A percentile compares a stretch with the other conserved stretches of the same genome.
These are phyloP conservation scores for Haemorhous mexicanus DNA, from an alignment of 2,113 vertebrate genomes.

Conservation along the genomic window DNA sequence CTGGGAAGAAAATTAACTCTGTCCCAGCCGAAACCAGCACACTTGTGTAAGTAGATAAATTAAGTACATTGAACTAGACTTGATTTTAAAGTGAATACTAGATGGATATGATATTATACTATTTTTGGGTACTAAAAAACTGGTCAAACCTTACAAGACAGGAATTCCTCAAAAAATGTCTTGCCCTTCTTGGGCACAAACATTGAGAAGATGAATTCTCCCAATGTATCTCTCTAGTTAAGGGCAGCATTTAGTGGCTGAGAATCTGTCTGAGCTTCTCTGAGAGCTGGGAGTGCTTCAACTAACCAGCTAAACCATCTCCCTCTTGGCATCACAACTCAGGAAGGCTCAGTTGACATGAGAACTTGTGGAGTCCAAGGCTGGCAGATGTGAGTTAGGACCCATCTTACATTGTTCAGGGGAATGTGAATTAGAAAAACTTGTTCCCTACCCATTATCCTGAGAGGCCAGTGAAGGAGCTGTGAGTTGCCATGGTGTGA, in stretches of 20 bases:
- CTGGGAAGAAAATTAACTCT: not conserved
- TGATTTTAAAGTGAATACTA: not conserved
- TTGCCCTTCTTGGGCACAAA: not conserved
- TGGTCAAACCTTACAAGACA: not conserved
- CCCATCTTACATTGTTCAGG: not conserved
- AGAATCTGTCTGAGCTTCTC: not conserved
- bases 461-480: not conserved
- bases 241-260: not conserved
- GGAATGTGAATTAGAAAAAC: not conserved
- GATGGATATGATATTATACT: not conserved
- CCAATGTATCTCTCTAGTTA: fast-evolving
- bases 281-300: not conserved
- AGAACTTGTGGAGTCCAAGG: not conserved
- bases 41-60: not conserved
- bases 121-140: not conserved
- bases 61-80: not conserved
- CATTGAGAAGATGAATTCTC: not conserved
- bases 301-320: not conserved
- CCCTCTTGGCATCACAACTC: not conserved
- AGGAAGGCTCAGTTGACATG: not conserved
- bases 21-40: not conserved
- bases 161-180: not conserved
- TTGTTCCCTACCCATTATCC: not conserved
- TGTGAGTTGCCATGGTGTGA: not conserved
- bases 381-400: not conserved